Percentiles rank a stretch among this genome's conserved stretches.
Conservation (phyloP, 2,888 invertebrate species). For the Cephus pygmeus region DNA sequence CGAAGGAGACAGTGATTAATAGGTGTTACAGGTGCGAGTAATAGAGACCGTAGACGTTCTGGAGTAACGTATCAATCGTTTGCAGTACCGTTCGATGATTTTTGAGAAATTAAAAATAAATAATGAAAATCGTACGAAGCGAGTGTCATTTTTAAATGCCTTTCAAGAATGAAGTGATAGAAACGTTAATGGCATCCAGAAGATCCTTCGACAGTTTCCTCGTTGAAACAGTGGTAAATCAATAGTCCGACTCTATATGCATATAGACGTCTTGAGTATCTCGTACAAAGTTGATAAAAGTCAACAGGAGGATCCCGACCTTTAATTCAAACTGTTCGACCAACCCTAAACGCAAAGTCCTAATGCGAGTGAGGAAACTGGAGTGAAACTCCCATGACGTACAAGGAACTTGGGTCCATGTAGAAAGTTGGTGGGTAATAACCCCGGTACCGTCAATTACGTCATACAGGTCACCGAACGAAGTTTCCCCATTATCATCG, state of each 20-base stretch:
- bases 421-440: background rate
- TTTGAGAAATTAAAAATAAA: background rate
- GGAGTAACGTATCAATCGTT: background rate
- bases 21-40: background rate
- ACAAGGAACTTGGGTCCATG: background rate
- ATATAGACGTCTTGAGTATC: background rate
- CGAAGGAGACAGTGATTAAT: background rate
- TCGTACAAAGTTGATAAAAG: background rate
- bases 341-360: background rate
- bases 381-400: background rate
- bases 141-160: background rate
- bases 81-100: background rate
- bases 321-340: background rate
- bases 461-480: background rate
- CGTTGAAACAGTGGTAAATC: background rate
- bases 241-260: background rate
- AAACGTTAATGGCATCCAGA: background rate
- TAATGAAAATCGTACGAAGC: background rate
- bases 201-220: background rate
- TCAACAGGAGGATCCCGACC: background rate
- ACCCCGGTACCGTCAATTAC: background rate
- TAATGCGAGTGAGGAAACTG: background rate
- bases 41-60: background rate
- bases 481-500: background rate
- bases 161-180: accelerated